These are phyloP conservation scores for Anhinga anhinga DNA, from an alignment of 2,113 vertebrate species.

Conservation along the genomic window DNA sequence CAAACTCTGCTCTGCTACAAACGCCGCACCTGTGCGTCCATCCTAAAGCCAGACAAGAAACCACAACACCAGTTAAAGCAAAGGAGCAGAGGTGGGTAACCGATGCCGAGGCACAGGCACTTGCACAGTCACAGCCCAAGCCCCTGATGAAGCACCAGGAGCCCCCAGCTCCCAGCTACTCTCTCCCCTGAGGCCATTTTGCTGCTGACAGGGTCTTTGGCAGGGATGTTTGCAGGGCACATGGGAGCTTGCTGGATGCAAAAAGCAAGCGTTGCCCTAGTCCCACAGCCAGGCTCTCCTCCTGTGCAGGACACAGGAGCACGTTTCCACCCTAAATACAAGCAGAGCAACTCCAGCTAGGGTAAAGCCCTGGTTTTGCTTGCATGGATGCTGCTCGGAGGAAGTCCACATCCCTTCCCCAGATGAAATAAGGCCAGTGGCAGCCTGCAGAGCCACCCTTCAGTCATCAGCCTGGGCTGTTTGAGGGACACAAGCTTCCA, in stretches of 20 bases:
- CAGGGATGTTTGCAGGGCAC: neutral
- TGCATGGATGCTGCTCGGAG: neutral
- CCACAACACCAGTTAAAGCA: neutral
- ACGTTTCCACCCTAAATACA: neutral
- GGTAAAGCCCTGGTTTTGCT: neutral
- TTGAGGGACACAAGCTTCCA: constrained; percentile 14
- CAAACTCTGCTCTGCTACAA: neutral
- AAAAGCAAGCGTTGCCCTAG: neutral
- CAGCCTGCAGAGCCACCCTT: neutral
- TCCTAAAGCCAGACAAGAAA: neutral
- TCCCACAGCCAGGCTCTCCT: neutral
- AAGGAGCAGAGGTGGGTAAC: neutral
- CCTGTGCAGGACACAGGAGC: rapidly evolving
- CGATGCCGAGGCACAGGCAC: neutral
- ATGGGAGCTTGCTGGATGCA: neutral
- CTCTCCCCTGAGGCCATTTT: neutral
- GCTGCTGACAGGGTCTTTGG: neutral
- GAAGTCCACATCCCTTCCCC: neutral
- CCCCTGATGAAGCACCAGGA: neutral
- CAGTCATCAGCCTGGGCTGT: neutral
- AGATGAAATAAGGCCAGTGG: neutral
- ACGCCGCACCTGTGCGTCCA: rapidly evolving
- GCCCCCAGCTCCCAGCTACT: rapidly evolving
- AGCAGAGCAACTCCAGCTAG: neutral
- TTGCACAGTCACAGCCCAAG: neutral